These are phyloP conservation scores for Stomatorhinus ivindoensis DNA, from an alignment of 2,113 vertebrate genomes.

Conservation along the genomic window DNA sequence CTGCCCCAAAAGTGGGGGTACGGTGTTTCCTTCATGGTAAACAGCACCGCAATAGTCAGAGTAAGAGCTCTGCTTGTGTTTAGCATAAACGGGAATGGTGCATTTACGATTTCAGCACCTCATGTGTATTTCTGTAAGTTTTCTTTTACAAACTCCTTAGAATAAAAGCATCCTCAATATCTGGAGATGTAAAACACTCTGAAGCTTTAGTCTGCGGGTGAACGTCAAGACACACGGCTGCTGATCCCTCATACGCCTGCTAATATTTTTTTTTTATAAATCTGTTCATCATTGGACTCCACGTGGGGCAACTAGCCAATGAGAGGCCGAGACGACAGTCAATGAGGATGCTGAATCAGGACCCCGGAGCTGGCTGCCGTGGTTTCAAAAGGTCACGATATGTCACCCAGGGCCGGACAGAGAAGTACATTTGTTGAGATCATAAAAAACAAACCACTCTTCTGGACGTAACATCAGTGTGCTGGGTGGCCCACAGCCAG, in stretches of 20 bases:
- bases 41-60: neutral
- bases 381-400: neutral
- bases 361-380: neutral
- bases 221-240: neutral
- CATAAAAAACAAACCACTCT: slow-evolving; percentile 31
- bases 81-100: neutral
- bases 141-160: neutral
- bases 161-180: neutral
- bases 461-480: slow-evolving; percentile 13
- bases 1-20: neutral
- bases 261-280: neutral
- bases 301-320: neutral
- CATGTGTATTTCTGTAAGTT: neutral
- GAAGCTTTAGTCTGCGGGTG: neutral
- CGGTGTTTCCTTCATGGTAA: neutral
- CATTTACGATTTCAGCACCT: neutral
- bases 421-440: slow-evolving; percentile 14
- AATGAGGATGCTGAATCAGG: neutral
- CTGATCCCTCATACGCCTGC: neutral
- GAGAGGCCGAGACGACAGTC: neutral
- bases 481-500: neutral
- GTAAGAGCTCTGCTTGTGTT: neutral
- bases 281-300: neutral
- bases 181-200: neutral
- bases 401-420: slow-evolving; percentile 12